Evolutionary conservation across 2,797 vertebrate species (phyloP), one percentile per base, ranked within the genome.

Genomic region (Tympanoctomys barrerae): DNA sequence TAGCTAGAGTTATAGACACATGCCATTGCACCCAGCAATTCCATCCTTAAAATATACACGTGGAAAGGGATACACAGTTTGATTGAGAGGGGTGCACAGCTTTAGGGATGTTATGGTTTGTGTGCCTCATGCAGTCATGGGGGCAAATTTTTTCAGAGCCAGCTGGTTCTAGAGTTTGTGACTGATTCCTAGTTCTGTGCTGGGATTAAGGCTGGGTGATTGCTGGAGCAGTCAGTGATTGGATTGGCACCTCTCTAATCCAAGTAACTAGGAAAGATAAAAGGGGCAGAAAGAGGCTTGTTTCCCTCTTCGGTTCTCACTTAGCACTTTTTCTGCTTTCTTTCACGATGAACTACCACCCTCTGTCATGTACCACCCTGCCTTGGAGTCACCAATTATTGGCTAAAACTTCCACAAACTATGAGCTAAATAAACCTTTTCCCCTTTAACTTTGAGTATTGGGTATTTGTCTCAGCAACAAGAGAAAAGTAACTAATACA

Each of bases 21-120:
- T 42, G 70, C 36, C 70, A 73, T 22, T 42, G 18, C 9, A 73
- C 22, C 21, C 22, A 42, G 36, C 9, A 42, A 21, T 19, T 26
- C 59, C 83, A 42, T 73, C 36, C 84, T 92, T 62, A 77, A 49
- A 94, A 86, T 36, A 39, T 22, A 62, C 39, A 33, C 1, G 28
- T 33, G 26, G 82, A 82, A 84, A 96, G 59, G 57, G 52, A 79
- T 79, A 77, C 57, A n/a, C 39, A 24, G 61, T 92, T 61, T 81
- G 9, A 42, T 75, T 46, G 85, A 24, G 8, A 66, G 0, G 21
- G 33, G 26, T 18, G 14, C 81, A 46, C 7, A 22, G 13, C 61
- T 94, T 89, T 87, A 87, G 87, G 24, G 61, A 28, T 62, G 61
- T 4, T 62, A 62, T 62, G 61, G 61, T 62, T 62, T 62, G 61